These are phyloP conservation scores for Elegia similella DNA, from an alignment of 2,888 invertebrate species.

Conservation along the genomic window DNA sequence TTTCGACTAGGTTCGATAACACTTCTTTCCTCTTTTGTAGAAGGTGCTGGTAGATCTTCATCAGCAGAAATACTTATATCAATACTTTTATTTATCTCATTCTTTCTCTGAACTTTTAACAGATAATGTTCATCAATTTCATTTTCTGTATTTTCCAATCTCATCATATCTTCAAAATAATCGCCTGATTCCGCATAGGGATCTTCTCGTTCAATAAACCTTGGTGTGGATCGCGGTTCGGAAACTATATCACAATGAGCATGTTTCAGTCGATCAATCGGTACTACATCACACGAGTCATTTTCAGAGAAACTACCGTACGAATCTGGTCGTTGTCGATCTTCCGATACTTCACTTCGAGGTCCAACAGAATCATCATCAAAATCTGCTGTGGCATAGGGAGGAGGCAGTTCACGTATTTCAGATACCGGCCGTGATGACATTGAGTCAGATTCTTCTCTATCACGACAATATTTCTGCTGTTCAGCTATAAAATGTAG, in stretches of 20 bases:
- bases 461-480: conserved; percentile 85
- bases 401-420: conserved; percentile 80
- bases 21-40: conserved; percentile 52
- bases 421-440: conserved; percentile 80
- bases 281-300: conserved; percentile 69
- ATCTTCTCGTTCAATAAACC: conserved; percentile 73
- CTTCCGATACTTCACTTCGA: conserved; percentile 73
- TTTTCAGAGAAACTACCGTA: conserved; percentile 76
- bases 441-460: conserved; percentile 81
- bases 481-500: conserved; percentile 89
- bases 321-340: conserved; percentile 70
- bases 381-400: conserved; percentile 73
- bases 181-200: conserved; percentile 72
- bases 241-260: conserved; percentile 69
- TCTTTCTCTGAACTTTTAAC: conserved; percentile 71
- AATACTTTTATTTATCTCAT: conserved; percentile 71
- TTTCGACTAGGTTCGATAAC: conserved; percentile 64
- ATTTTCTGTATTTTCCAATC: conserved; percentile 66
- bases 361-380: conserved; percentile 75
- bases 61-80: conserved; percentile 55
- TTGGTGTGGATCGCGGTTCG: conserved; percentile 68
- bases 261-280: conserved; percentile 54
- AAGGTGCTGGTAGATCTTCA: conserved; percentile 41
- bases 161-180: conserved; percentile 60
- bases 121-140: conserved; percentile 68